Base-by-base conservation (phyloP, 2,888 invertebrate species). In the Drosophila mercatorum region DNA sequence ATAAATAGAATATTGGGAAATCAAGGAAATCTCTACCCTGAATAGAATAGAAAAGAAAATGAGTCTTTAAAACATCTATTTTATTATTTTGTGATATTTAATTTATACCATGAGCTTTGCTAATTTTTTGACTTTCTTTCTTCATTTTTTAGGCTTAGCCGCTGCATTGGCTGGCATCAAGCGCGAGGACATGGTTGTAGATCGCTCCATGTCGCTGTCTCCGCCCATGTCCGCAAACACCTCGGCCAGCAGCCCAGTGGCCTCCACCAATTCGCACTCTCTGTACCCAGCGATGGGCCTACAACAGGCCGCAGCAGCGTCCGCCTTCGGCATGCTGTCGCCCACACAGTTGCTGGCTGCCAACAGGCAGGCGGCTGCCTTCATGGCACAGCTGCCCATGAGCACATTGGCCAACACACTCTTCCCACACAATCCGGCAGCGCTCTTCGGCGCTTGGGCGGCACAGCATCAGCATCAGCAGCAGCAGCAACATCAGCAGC, bases 161-260 rank as follows among this genome's bases (percentile, higher is more conserved):
- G 93, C 93, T 72, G 92, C 93, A 51, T 80, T 93, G 77, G 93
- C 93, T 61, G 91, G 92, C 76, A 92, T 93, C 68, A 92, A 92
- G 76, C 91, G 91, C 49, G 93, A 93, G 74, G 92, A 93, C 8
- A 72, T 85, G 60, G 75, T 73, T 40, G 88, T 87, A 31, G 92
- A 93, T 65, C 91, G 89, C 61, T 88, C 90, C 70, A 86, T 92
- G 62, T 90, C 92, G 7, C 77, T 92, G 70, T 92, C 92, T 68
- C 92, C 93, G 12, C 92, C 92, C 60, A 92, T 92, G 91, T 91
- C 92, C 11, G 92, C 90, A 57, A 92, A 91, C 46, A 90, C 90
- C 52, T 89, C 91, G 36, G 82, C 83, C 34, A 86, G 81, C 73
- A 87, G 84, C 56, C 81, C 83, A 28, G 78, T 74, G 56, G 80